Conservation (phyloP, 2,797 vertebrate genomes). For the Notamacropus eugenii region DNA sequence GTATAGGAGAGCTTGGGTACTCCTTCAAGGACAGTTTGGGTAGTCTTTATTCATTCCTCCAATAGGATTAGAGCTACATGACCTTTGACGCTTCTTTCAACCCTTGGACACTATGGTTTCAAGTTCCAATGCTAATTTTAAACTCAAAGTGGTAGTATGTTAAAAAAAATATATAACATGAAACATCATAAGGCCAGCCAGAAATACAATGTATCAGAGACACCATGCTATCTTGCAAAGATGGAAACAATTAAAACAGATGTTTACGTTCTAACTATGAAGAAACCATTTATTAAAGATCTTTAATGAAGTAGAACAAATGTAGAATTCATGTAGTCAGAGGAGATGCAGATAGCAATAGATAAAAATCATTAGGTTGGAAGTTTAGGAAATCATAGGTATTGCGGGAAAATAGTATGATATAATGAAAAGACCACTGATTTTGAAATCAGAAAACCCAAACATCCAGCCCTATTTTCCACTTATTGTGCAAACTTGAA, state of each 20-base stretch:
- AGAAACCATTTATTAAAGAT: too few species aligned
- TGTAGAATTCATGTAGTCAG: too few species aligned
- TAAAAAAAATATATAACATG: neutral
- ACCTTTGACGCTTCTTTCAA: neutral
- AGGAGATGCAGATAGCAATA: too few species aligned
- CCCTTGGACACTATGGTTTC: neutral
- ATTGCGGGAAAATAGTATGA: too few species aligned
- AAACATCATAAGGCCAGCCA: neutral
- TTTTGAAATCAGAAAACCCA: neutral
- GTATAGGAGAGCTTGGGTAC: too few species aligned
- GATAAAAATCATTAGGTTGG: too few species aligned
- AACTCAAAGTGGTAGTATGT: neutral
- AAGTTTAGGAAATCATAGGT: too few species aligned
- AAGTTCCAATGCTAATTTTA: neutral
- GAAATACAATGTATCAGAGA: neutral
- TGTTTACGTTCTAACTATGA: neutral
- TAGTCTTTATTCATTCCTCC: too few species aligned
- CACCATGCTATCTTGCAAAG: neutral
- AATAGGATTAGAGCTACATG: too few species aligned
- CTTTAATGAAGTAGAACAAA: neutral
- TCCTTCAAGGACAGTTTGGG: too few species aligned
- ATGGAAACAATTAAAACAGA: neutral
- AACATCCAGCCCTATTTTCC: neutral
- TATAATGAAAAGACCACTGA: too few species aligned
- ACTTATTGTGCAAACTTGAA: neutral